Evolutionary conservation across 2,113 vertebrate species (phyloP), one percentile per base, ranked within the genome.

Genomic region (Oryzias melastigma): DNA sequence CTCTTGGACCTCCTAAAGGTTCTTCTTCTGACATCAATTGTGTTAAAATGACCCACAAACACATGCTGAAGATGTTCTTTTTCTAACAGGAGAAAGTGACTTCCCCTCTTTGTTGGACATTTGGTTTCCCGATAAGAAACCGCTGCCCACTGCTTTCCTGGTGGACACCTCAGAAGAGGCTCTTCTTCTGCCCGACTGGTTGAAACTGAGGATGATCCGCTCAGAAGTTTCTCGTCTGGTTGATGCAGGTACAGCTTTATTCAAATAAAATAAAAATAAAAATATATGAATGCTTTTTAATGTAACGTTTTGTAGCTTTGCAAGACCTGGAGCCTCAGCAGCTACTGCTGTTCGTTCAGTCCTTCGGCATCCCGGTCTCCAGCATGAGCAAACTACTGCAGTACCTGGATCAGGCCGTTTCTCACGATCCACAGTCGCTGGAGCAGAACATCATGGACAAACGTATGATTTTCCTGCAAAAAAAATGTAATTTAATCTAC

Each of bases 361-460:
- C 97, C 14, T 98, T 99, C 5, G 97, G 97, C 42, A 99, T 99
- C 73, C 97, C 97, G 0, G 97, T 98, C 19, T 98, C 96, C 85
- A 98, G 97, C 84, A 99, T 99, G 97, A 98, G 97, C 71, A 98
- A 99, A 75, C 94, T 99, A 1, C 90, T 98, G 59, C 96, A 94
- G 89, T 94, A 96, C 75, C 85, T 99, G 88, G 97, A 99, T 82
- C 96, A 98, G 85, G 94, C 97, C 0, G 97, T 98, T 14, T 95
- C 96, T 64, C 96, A 98, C 17, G 97, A 98, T 62, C 94, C 96
- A 0, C 94, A 96, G 81, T 81, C 95, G 0, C 88, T 99, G 73
- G 96, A 99, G 69, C 92, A 99, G 84, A 98, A 95, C 86, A 98
- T 99, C 88, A 98, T 99, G 97, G 97, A 99, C 84, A 99, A 99